phyloP scores from a whole-genome alignment of 2,888 invertebrate genomes.

The Ophraella communa region DNA sequence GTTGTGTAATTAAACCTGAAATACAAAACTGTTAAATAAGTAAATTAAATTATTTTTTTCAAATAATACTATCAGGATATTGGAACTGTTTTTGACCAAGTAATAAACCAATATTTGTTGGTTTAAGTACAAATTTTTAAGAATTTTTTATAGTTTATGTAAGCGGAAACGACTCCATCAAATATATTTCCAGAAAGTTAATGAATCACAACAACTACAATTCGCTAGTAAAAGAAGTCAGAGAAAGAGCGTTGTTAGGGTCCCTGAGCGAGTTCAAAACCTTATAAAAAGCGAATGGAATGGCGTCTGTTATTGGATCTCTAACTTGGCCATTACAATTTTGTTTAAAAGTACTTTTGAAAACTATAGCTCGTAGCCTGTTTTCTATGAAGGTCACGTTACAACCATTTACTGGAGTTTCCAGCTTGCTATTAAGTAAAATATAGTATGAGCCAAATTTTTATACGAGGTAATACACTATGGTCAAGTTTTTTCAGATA shows the following conservation, averaged over 20 bases:
- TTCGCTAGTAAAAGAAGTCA: slow-evolving; percentile 22
- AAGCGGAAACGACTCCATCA: neutral
- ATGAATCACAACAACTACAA: slow-evolving; percentile 28
- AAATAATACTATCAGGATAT: neutral
- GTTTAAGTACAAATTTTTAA: too few species aligned
- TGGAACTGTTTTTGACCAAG: too few species aligned
- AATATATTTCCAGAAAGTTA: slow-evolving; percentile 22
- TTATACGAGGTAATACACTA: neutral
- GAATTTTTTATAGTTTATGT: neutral
- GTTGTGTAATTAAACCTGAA: slow-evolving; percentile 4
- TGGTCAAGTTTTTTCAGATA: too few species aligned
- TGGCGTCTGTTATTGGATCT: slow-evolving; percentile 31
- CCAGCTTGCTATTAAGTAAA: slow-evolving; percentile 7
- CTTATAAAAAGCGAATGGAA: slow-evolving; percentile 33
- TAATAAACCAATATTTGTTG: too few species aligned
- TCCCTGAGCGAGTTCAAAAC: slow-evolving; percentile 26
- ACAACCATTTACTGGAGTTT: slow-evolving; percentile 22
- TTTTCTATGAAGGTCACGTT: slow-evolving; percentile 25
- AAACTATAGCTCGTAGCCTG: slow-evolving; percentile 19
- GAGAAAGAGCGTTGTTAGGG: slow-evolving; percentile 26
- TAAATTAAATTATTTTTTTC: neutral
- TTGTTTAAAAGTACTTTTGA: slow-evolving; percentile 30
- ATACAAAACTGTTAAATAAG: too few species aligned
- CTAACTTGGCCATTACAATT: slow-evolving; percentile 30
- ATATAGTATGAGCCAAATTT: slow-evolving; percentile 8